Percentiles rank a stretch among this genome's conserved stretches.
These are phyloP conservation scores for Drosophila koepferae DNA, from an alignment of 2,888 invertebrate genomes.

Conservation along the genomic window DNA sequence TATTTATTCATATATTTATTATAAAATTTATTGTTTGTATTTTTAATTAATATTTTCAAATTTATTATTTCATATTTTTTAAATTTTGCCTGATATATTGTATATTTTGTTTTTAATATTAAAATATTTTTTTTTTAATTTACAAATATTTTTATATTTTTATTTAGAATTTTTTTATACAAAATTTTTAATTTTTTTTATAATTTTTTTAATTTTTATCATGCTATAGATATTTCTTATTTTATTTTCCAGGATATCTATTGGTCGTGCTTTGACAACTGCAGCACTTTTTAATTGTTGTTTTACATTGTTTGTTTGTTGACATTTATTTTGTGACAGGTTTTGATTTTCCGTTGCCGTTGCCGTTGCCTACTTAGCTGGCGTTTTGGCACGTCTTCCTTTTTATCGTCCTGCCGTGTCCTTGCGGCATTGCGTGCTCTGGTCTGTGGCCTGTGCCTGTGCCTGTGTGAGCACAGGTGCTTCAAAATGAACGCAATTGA, in stretches of 20 bases:
- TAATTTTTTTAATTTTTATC: neutral
- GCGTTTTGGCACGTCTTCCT: constrained; percentile 55
- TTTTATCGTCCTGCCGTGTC: constrained; percentile 16
- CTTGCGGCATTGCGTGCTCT: constrained; percentile 22
- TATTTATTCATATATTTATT: no score
- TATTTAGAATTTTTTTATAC: neutral
- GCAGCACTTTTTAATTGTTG: constrained; percentile 4
- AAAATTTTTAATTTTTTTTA: neutral
- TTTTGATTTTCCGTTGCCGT: constrained; percentile 46
- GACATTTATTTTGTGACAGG: constrained; percentile 53
- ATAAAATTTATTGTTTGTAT: no score
- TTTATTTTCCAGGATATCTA: neutral
- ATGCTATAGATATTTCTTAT: neutral
- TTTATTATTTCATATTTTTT: no score
- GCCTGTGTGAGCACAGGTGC: constrained; percentile 26
- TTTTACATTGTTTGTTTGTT: constrained; percentile 11
- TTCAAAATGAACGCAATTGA: constrained; percentile 36
- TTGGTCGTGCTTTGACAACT: neutral
- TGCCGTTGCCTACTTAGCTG: constrained; percentile 54
- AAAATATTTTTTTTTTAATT: no score
- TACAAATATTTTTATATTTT: no score
- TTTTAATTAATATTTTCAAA: no score
- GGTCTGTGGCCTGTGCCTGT: constrained; percentile 12
- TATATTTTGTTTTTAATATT: no score
- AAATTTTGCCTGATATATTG: no score